These are phyloP conservation scores for Hephaestus fuliginosus DNA, from an alignment of 2,797 vertebrate species.

Conservation along the genomic window DNA sequence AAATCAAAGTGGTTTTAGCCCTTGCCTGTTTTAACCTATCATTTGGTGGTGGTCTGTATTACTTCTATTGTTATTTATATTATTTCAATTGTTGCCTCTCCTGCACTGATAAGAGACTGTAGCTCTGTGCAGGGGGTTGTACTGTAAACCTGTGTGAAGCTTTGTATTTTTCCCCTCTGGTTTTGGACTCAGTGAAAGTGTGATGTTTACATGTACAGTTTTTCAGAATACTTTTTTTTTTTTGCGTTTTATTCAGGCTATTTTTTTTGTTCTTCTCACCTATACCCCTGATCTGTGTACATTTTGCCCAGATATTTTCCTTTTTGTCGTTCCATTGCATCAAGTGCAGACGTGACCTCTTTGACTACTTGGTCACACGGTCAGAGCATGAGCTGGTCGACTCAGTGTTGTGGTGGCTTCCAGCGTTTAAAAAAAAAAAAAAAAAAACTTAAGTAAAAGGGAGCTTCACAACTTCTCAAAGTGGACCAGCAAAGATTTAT, in stretches of 20 bases:
- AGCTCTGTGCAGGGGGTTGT: slow-evolving; percentile 89
- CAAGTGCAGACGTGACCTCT: slow-evolving; percentile 74
- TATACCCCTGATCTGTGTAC: slow-evolving; percentile 69
- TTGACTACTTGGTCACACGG: slow-evolving; percentile 67
- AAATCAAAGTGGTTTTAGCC: slow-evolving; percentile 85
- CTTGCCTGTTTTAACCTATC: slow-evolving; percentile 88
- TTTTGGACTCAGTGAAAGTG: slow-evolving; percentile 99
- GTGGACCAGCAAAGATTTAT: slow-evolving; percentile 79
- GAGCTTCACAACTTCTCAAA: slow-evolving; percentile 85
- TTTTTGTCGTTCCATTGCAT: slow-evolving; percentile 74
- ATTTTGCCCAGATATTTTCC: slow-evolving; percentile 68
- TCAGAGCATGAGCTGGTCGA: slow-evolving; percentile 65
- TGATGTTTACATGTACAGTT: slow-evolving; percentile 99
- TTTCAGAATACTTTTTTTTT: slow-evolving; percentile 81
- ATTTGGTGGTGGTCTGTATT: slow-evolving; percentile 89
- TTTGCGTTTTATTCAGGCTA: slow-evolving; percentile 59
- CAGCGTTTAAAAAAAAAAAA: slow-evolving; percentile 69
- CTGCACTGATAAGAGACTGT: slow-evolving; percentile 87
- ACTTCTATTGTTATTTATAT: slow-evolving; percentile 86
- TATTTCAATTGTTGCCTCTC: slow-evolving; percentile 85
- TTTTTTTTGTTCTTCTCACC: slow-evolving; percentile 30
- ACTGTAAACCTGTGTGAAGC: slow-evolving; percentile 99
- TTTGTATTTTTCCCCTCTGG: slow-evolving; percentile 96
- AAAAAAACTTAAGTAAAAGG: slow-evolving; percentile 75
- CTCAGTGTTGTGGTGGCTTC: slow-evolving; percentile 76